Conservation (phyloP, 1,140 invertebrate genomes). For the Scaptomyza montana region DNA sequence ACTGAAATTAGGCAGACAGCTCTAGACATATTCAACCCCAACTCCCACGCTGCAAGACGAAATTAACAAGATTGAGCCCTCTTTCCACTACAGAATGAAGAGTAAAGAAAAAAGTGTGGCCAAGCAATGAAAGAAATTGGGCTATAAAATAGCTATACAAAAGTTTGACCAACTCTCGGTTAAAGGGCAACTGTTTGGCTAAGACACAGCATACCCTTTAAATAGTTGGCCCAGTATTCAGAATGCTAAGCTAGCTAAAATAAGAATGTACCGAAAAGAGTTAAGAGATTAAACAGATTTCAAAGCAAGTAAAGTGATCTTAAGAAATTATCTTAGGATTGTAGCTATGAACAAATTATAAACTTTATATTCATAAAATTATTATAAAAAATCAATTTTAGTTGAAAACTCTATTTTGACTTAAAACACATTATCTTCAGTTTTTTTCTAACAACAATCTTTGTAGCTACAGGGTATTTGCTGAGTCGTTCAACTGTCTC, state of each 20-base stretch:
- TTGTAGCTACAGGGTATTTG: slow-evolving; percentile 2
- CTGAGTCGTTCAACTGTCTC: not conserved
- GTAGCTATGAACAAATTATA: too few species aligned
- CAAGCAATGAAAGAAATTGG: slow-evolving; percentile 76
- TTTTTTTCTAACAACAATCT: too few species aligned
- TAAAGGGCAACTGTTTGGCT: slow-evolving; percentile 6
- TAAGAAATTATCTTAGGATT: too few species aligned
- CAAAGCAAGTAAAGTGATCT: too few species aligned
- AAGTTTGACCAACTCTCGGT: slow-evolving; percentile 38
- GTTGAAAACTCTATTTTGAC: too few species aligned
- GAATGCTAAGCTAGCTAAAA: not conserved
- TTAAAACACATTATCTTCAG: too few species aligned
- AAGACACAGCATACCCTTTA: slow-evolving; percentile 24
- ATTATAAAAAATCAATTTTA: too few species aligned
- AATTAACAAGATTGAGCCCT: slow-evolving; percentile 79
- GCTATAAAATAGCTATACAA: slow-evolving; percentile 57
- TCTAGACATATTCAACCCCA: slow-evolving; percentile 7
- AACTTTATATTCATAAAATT: too few species aligned
- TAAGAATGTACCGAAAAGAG: too few species aligned
- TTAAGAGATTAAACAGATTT: too few species aligned
- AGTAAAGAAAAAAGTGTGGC: slow-evolving; percentile 18
- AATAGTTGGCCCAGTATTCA: not conserved
- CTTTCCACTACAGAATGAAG: slow-evolving; percentile 12
- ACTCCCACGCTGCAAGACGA: slow-evolving; percentile 32
- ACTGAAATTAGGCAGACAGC: slow-evolving; percentile 50